A percentile compares a stretch with the other conserved stretches of the same genome.
phyloP scores from a whole-genome alignment of 2,888 invertebrate genomes.

The Mimachlamys varia region DNA sequence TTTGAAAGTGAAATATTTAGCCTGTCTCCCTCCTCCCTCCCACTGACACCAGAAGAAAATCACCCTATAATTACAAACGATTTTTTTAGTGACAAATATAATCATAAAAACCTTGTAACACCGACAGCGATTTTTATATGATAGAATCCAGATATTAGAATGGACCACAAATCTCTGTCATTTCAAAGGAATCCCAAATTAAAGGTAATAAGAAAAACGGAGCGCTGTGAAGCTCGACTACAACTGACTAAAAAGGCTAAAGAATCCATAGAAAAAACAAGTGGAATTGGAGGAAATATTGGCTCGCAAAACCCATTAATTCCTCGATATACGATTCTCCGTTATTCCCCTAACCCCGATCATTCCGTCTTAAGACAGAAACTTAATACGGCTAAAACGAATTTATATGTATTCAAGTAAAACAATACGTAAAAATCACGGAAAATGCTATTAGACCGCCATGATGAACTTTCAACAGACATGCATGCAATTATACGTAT shows the following conservation, averaged over 20 bases:
- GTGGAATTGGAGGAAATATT: constrained; percentile 36
- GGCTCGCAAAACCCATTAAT: constrained; percentile 33
- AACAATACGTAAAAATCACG: constrained; percentile 15
- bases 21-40: not conserved
- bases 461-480: not conserved
- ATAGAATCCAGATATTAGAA: not conserved
- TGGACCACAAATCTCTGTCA: not conserved
- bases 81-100: not conserved
- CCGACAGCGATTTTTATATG: not conserved
- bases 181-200: constrained; percentile 8
- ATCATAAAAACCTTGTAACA: not conserved
- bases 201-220: constrained; percentile 26
- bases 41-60: no score
- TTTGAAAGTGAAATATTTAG: not conserved
- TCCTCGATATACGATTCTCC: not conserved
- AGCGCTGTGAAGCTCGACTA: not conserved
- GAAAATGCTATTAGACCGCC: not conserved
- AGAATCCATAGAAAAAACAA: not conserved
- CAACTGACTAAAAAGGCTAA: not conserved
- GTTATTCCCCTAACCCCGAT: constrained; percentile 17
- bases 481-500: not conserved
- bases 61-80: not conserved
- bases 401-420: constrained; percentile 6
- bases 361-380: constrained; percentile 25
- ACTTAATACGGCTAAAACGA: constrained; percentile 32